Conservation (phyloP, 2,888 invertebrate genomes). For the Hypsopygia costalis region DNA sequence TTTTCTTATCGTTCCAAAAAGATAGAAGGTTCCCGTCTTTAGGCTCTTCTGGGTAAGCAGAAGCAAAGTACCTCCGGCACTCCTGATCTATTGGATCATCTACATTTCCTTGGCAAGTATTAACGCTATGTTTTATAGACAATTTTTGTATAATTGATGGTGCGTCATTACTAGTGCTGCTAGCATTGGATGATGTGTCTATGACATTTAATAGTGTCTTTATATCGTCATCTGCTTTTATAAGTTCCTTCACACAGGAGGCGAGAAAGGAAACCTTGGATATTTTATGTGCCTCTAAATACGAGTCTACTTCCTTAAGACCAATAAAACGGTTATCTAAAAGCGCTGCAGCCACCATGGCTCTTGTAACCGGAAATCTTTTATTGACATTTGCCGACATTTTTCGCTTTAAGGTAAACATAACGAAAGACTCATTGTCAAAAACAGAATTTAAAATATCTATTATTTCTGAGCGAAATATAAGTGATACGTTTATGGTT, state of each 20-base stretch:
- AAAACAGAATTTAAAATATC: conserved; percentile 2
- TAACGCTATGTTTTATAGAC: not conserved
- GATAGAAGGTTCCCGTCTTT: conserved; percentile 5
- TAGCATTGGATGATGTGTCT: not conserved
- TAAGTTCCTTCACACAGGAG: not conserved
- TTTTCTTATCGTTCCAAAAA: conserved; percentile 10
- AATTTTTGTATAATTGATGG: not conserved
- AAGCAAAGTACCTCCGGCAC: conserved; percentile 3
- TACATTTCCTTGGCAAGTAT: not conserved
- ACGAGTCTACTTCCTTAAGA: conserved; percentile 2
- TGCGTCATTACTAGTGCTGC: not conserved
- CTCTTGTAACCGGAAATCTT: conserved; percentile 1
- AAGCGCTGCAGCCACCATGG: conserved; percentile 3
- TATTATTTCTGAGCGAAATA: conserved; percentile 5
- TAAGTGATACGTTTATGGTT: conserved; percentile 3
- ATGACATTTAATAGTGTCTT: not conserved
- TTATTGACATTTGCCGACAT: conserved; percentile 5
- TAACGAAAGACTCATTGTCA: conserved; percentile 1
- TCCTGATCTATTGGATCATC: conserved; percentile 2
- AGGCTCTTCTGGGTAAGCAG: conserved; percentile 2
- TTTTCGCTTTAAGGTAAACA: conserved; percentile 2
- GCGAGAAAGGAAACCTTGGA: conserved; percentile 1
- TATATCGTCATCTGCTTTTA: not conserved
- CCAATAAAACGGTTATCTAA: conserved; percentile 4
- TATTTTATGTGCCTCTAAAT: not conserved